Base-by-base conservation (phyloP, 2,888 invertebrate species). In the Heteromyza rotundicornis region DNA sequence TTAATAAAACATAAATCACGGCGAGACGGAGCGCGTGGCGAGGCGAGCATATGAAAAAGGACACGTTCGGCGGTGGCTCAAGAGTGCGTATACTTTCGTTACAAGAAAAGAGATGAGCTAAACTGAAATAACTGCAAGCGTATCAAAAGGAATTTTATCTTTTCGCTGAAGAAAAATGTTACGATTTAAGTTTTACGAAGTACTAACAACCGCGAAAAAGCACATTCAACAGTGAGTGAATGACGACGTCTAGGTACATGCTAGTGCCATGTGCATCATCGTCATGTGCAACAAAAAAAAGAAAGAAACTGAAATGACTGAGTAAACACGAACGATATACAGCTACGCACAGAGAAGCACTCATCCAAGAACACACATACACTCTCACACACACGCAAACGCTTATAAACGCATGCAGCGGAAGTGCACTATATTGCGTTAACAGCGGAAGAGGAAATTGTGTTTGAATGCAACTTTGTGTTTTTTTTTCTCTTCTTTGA, bases 1-100 rank as follows among this genome's bases (percentile, higher is more conserved):
- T 79, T 79, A 79, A 78, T 77, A 77, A 79, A 75, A 75, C 76
- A 78, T 78, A 78, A 78, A 78, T 78, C 78, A 78, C 68, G 60
- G 64, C 60, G 64, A 61, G 59, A n/a, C n/a, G n/a, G n/a, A n/a
- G n/a, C n/a, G n/a, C n/a, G n/a, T n/a, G n/a, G n/a, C n/a, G n/a
- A n/a, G n/a, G n/a, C n/a, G n/a, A n/a, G n/a, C n/a, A n/a, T n/a
- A n/a, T n/a, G n/a, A n/a, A n/a, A n/a, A n/a, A n/a, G 62, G 52
- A 60, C 58, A 60, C 49, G 36, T 54, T 27, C 10, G 7, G 10
- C 27, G 27, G 27, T 27, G 5, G 27, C 10, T 2, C n/a, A n/a
- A n/a, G n/a, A n/a, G n/a, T n/a, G n/a, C n/a, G 27, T 49, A 19
- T 49, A 16, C 10, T 17, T 49, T 17, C 17, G 19, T 16, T 47